Evolutionary conservation across 2,888 invertebrate species (phyloP).

Genomic region (Lymantria monacha): DNA sequence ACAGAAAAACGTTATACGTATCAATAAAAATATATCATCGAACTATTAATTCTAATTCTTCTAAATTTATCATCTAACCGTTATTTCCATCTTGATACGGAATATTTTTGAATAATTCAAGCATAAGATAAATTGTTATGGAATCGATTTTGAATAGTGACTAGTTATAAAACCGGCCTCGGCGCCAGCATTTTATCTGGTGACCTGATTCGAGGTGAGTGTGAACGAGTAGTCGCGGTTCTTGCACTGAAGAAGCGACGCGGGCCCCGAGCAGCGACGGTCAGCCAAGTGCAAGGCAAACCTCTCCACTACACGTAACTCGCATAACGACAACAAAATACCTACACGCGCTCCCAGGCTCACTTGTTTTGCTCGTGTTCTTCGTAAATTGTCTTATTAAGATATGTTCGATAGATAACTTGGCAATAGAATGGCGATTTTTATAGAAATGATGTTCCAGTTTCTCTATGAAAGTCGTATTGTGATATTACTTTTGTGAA

Average conservation of each 20-base stretch:
- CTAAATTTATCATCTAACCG: conserved; percentile 21
- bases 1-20: not conserved
- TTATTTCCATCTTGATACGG: conserved; percentile 27
- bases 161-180: conserved; percentile 33
- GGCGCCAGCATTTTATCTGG: conserved; percentile 33
- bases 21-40: not conserved
- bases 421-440: not conserved
- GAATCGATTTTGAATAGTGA: conserved; percentile 24
- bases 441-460: not conserved
- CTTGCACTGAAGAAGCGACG: conserved; percentile 65
- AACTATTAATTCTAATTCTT: not conserved
- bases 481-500: not conserved
- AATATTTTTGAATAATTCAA: conserved; percentile 24
- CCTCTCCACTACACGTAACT: conserved; percentile 57
- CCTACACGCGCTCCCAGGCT: conserved; percentile 24
- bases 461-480: not conserved
- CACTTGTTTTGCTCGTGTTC: conserved; percentile 22
- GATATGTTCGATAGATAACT: conserved; percentile 5
- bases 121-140: conserved; percentile 17
- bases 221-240: conserved; percentile 39
- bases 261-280: conserved; percentile 9
- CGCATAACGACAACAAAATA: conserved; percentile 48
- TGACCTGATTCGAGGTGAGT: conserved; percentile 43
- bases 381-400: conserved; percentile 9
- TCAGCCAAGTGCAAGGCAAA: conserved; percentile 64